Conservation (phyloP, 2,113 vertebrate genomes). For the Myodes glareolus region DNA sequence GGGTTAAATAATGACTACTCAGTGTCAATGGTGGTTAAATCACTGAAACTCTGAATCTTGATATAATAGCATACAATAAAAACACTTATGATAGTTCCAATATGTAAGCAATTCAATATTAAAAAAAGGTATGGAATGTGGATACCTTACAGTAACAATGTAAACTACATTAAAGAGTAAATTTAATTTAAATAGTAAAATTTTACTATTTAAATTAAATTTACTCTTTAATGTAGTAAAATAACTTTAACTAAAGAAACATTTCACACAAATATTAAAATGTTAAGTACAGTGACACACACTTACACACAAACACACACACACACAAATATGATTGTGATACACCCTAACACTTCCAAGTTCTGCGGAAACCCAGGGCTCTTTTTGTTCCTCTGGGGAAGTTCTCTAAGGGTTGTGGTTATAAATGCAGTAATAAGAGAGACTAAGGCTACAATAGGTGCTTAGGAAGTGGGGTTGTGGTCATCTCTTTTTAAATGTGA, state of each 20-base stretch:
- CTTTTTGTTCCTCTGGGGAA: not conserved
- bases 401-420: not conserved
- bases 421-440: not conserved
- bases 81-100: not conserved
- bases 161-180: too few relatives aligned
- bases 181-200: too few relatives aligned
- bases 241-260: not conserved
- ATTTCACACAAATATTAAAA: not conserved
- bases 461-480: rapidly evolving
- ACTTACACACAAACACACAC: not conserved
- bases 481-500: not conserved
- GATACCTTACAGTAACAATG: not conserved
- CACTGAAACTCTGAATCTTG: not conserved
- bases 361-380: not conserved
- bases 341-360: too few relatives aligned
- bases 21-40: not conserved
- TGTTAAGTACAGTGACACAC: not conserved
- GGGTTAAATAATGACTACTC: not conserved
- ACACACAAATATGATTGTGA: not conserved
- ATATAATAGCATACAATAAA: not conserved
- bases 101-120: not conserved
- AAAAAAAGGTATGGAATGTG: not conserved
- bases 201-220: too few relatives aligned
- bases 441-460: not conserved
- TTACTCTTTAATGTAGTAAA: too few relatives aligned